Base-by-base conservation (phyloP, 2,113 vertebrate genomes). In the Cinclus cinclus region DNA sequence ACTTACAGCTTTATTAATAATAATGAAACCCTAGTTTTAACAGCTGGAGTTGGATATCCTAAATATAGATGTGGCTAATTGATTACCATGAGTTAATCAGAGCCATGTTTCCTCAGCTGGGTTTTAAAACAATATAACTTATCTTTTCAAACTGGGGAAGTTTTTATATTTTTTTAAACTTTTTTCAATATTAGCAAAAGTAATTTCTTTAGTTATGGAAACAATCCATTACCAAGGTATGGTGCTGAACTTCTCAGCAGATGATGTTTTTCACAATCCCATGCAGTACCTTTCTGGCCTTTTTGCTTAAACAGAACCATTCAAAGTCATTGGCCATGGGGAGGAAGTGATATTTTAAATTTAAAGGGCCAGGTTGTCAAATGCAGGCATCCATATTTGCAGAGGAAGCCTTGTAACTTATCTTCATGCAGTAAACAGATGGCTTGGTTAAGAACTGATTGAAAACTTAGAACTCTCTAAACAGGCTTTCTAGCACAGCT, bases 41-140 rank as follows among this genome's bases (percentile, higher is more conserved):
- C 80, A 91, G 87, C 92, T 95, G 90, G 89, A 69, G 69, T 71
- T 90, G 58, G n/a, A 74, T 87, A 90, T 90, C 87, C 95, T 95
- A 92, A 95, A 92, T 94, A 95, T 86, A 95, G 83, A 92, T 77
- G 84, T 91, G 62, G 81, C 47, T 96, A 88, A 95, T 89, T 95
- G 92, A 93, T 81, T 95, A 82, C 28, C 62, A 58, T 60, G 35
- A 92, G 58, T 93, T 96, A 96, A 83, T 83, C 75, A 81, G 31
- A 91, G 49, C 74, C 50, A 60, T 90, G 58, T 95, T 95, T 94
- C 76, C 69, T 92, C 75, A 93, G 67, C 74, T 95, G 75, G 62
- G 33, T 47, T 92, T 96, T 95, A 65, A 94, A 94, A 95, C 64
- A 94, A 87, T 90, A 21, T 56, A 81, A 83, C 84, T 90, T 93